Conservation (phyloP, 2,888 invertebrate genomes). For the Pteria penguin region DNA sequence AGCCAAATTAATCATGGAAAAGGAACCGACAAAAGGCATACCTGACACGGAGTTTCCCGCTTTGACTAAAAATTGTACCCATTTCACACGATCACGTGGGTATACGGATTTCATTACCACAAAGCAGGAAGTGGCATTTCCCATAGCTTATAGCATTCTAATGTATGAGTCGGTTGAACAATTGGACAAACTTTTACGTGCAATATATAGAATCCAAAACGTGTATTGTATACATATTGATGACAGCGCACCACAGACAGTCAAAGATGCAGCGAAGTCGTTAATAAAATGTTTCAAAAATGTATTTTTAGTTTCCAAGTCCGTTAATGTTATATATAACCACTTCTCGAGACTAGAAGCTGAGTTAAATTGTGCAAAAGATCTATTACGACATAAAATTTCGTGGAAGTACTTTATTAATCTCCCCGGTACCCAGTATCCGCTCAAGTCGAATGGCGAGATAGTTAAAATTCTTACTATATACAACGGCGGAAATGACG, state of each 20-base stretch:
- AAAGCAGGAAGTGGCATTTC: constrained; percentile 61
- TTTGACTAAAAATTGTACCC: constrained; percentile 44
- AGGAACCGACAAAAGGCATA: neutral
- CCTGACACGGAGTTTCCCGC: constrained; percentile 20
- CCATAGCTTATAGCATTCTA: constrained; percentile 73
- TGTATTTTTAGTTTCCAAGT: constrained; percentile 71
- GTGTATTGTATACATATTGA: constrained; percentile 78
- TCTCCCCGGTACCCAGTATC: constrained; percentile 69
- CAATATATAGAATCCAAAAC: constrained; percentile 76
- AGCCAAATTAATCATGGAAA: constrained; percentile 13
- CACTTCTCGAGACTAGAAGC: constrained; percentile 64
- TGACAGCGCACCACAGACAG: constrained; percentile 51
- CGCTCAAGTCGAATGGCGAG: constrained; percentile 71
- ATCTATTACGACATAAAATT: constrained; percentile 42
- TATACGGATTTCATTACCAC: constrained; percentile 34
- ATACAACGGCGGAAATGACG: constrained; percentile 69
- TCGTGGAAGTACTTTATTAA: constrained; percentile 75
- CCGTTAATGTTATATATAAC: constrained; percentile 64
- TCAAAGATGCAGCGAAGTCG: constrained; percentile 53
- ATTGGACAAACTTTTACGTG: constrained; percentile 68
- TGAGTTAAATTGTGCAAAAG: constrained; percentile 68
- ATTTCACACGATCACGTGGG: constrained; percentile 41
- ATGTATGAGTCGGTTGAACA: constrained; percentile 70
- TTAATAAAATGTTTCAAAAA: constrained; percentile 73
- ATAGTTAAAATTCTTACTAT: constrained; percentile 68